Conservation (phyloP, 2,113 vertebrate genomes). For the Chionis minor region DNA sequence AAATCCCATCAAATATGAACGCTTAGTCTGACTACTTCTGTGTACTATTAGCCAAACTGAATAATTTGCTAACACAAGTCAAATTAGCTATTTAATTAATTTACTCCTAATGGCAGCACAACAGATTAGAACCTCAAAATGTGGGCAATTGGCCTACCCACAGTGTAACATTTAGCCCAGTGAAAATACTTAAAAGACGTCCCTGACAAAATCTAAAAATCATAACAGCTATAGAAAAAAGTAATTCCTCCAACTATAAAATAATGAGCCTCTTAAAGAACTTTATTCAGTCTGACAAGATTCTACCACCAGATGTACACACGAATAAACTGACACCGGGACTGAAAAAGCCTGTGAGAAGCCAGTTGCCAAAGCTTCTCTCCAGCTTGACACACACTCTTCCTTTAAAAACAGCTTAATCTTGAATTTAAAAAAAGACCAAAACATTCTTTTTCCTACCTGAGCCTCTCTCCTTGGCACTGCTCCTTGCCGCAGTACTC, state of each 20-base stretch:
- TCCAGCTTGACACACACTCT: background rate
- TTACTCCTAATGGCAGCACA: background rate
- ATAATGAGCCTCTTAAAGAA: background rate
- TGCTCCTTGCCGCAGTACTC: background rate
- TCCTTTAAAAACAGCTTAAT: background rate
- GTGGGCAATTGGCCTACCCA: background rate
- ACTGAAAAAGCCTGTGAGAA: background rate
- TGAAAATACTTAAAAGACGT: background rate
- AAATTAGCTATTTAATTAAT: background rate
- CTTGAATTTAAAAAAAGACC: background rate
- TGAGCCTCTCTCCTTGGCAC: background rate
- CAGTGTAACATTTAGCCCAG: background rate
- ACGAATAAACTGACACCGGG: fast-evolving
- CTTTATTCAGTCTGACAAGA: fast-evolving
- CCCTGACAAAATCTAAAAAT: background rate
- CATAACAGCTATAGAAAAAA: background rate
- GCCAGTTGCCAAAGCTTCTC: background rate
- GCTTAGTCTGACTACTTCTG: background rate
- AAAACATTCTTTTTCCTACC: background rate
- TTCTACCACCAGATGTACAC: background rate
- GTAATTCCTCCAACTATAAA: background rate
- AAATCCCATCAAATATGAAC: background rate
- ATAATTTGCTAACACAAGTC: background rate
- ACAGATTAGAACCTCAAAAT: background rate
- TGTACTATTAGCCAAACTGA: background rate